phyloP scores from a whole-genome alignment of 2,797 vertebrate genomes.

The Pseudomugil gertrudae region DNA sequence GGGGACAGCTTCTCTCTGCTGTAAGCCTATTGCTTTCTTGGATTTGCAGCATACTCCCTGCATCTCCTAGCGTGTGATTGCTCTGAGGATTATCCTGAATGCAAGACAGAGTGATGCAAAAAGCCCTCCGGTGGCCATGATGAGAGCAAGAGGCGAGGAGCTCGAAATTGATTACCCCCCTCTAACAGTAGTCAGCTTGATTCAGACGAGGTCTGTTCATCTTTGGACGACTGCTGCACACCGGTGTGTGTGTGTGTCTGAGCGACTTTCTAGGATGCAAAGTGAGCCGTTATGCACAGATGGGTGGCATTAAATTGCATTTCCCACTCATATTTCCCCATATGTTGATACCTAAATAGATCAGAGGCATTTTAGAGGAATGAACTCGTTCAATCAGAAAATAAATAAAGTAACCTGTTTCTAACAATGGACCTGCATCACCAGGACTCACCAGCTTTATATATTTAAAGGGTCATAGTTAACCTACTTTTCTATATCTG shows the following conservation, averaged over 20 bases:
- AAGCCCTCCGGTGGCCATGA: conserved; percentile 73
- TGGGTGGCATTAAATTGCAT: conserved; percentile 53
- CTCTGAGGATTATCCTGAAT: conserved; percentile 76
- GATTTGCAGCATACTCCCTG: conserved; percentile 67
- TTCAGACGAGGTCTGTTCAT: conserved; percentile 66
- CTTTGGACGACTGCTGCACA: conserved; percentile 36
- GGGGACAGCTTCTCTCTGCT: conserved; percentile 68
- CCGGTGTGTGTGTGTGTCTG: conserved; percentile 18
- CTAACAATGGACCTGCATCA: conserved; percentile 13
- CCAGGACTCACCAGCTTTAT: not conserved
- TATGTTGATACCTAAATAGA: conserved; percentile 49
- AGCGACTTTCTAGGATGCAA: conserved; percentile 44
- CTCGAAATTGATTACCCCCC: conserved; percentile 74
- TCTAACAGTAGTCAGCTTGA: conserved; percentile 56
- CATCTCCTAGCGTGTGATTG: conserved; percentile 78
- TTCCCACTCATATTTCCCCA: conserved; percentile 40
- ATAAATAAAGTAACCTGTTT: conserved; percentile 11
- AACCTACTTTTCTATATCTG: not conserved
- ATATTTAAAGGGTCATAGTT: not conserved
- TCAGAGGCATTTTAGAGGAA: conserved; percentile 40
- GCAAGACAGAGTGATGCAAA: conserved; percentile 75
- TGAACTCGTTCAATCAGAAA: conserved; percentile 28
- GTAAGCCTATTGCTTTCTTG: conserved; percentile 76
- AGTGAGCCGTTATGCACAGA: conserved; percentile 58
- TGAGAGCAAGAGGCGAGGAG: conserved; percentile 64